Base-by-base conservation (phyloP, 2,797 vertebrate genomes). In the Platalea minor region DNA sequence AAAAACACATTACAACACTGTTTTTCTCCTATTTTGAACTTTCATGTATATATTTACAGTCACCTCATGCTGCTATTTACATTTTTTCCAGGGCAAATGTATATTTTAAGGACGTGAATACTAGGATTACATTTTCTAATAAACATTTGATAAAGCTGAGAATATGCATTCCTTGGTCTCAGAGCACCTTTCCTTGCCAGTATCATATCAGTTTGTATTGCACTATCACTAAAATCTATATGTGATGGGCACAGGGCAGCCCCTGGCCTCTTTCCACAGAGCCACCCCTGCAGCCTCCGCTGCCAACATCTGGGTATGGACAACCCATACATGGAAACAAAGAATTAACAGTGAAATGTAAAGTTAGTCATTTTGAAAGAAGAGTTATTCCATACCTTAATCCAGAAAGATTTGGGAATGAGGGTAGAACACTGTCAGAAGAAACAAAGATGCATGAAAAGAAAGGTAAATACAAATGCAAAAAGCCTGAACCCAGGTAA, bases 271-370 rank as follows among this genome's bases (percentile, higher is more conserved):
- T 21, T 65, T 64, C 23, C 15, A 23, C 11, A 60, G 35, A 74
- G 31, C 18, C 29, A 39, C 5, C 6, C 7, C 25, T 14, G 26
- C 37, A 39, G 48, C 12, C 7, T 10, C 26, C 2, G 0, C 3
- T 12, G 13, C 21, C 51, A 65, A 7, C 7, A 11, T 9, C 29
- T 41, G 21, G 4, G 12, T 24, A 23, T 1, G 1, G 23, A 29
- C 14, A 74, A 11, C 4, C 21, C 25, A 10, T 46, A 13, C 17
- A 31, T 9, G 3, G 10, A 51, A 65, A 57, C 8, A 48, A 72
- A 57, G 33, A 59, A 45, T 28, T 48, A 33, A 41, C 7, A 51
- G 37, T 10, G 19, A 57, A 56, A 51, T 37, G 13, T 29, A 20
- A 59, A 72, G 31, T 14, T 13, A 45, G 7, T 33, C 1, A 45